These are phyloP conservation scores for Malacosoma neustria DNA, from an alignment of 2,888 invertebrate species.

Conservation along the genomic window DNA sequence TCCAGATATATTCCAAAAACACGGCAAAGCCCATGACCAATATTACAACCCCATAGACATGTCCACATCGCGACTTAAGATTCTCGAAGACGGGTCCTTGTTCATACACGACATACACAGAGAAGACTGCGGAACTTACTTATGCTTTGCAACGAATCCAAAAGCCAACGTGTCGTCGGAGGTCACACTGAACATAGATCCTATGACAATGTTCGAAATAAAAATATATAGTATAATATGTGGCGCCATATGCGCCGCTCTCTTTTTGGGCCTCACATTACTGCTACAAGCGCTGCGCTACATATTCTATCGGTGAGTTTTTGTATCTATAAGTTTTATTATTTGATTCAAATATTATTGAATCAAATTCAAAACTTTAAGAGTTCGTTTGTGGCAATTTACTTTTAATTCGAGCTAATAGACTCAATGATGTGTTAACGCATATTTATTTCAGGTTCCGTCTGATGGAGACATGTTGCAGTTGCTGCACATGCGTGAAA, in stretches of 20 bases:
- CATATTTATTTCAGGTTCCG: conserved; percentile 76
- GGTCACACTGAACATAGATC: conserved; percentile 88
- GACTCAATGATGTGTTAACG: conserved; percentile 2
- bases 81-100: conserved; percentile 86
- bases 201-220: conserved; percentile 87
- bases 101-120: conserved; percentile 81
- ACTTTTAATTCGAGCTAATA: neutral
- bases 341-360: too few relatives aligned
- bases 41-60: conserved; percentile 58
- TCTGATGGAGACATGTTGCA: conserved; percentile 83
- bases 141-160: conserved; percentile 90
- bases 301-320: conserved; percentile 80
- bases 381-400: too few relatives aligned
- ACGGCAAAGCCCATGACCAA: conserved; percentile 77
- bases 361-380: too few relatives aligned
- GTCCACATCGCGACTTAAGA: conserved; percentile 72
- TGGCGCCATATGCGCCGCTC: conserved; percentile 86
- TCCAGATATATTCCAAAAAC: conserved; percentile 79
- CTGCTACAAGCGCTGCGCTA: conserved; percentile 84
- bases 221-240: conserved; percentile 89
- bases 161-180: conserved; percentile 85
- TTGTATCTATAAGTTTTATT: too few relatives aligned
- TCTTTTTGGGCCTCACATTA: conserved; percentile 86
- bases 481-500: conserved; percentile 83
- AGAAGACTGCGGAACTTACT: conserved; percentile 89